These are phyloP conservation scores for Capreolus pygargus DNA, from an alignment of 2,113 vertebrate species.

Conservation along the genomic window DNA sequence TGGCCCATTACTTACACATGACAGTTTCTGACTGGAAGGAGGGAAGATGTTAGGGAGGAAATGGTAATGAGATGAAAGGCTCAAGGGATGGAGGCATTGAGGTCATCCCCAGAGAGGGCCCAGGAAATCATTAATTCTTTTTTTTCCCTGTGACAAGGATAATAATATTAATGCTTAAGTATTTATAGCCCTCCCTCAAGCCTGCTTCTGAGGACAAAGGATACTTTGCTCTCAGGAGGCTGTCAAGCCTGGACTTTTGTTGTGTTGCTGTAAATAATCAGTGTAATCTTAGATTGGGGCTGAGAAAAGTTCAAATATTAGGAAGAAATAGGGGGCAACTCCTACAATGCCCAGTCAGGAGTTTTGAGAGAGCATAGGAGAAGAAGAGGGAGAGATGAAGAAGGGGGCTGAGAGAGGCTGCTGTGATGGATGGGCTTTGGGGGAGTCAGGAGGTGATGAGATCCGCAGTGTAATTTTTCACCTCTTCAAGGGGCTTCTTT, in stretches of 20 bases:
- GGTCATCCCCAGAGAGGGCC: constrained; percentile 52
- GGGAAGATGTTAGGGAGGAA: constrained; percentile 41
- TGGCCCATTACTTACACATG: constrained; percentile 64
- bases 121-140: constrained; percentile 59
- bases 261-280: background rate
- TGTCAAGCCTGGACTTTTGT: background rate
- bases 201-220: constrained; percentile 24
- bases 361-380: background rate
- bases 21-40: constrained; percentile 49
- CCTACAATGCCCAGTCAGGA: background rate
- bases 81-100: background rate
- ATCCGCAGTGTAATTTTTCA: background rate
- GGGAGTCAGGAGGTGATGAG: background rate
- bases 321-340: background rate
- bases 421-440: background rate
- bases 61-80: constrained; percentile 56
- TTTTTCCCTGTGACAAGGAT: constrained; percentile 52
- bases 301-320: background rate
- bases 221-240: constrained; percentile 20
- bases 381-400: background rate
- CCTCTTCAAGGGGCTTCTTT: background rate
- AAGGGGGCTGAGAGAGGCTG: background rate
- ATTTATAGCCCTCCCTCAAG: constrained; percentile 58
- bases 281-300: background rate
- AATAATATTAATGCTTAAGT: constrained; percentile 56